Conservation (phyloP, 2,888 invertebrate genomes). For the Rugalucina vietnamica region DNA sequence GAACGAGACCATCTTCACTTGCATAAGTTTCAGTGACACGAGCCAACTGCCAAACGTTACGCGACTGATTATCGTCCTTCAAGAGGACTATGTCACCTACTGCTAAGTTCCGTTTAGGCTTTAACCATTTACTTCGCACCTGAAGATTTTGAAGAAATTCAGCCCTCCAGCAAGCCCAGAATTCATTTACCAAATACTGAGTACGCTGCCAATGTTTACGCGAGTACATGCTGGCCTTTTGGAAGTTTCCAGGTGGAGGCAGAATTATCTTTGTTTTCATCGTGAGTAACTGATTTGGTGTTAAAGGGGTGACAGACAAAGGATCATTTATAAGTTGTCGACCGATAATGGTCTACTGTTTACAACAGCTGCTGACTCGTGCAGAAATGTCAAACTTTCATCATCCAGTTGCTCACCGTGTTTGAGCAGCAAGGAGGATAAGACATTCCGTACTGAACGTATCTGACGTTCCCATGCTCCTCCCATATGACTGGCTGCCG, state of each 20-base stretch:
- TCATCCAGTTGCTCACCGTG: slow-evolving; percentile 38
- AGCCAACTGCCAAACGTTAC: slow-evolving; percentile 28
- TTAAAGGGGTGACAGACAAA: slow-evolving; percentile 9
- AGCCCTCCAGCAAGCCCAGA: slow-evolving; percentile 44
- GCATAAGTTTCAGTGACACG: neutral
- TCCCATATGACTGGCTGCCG: slow-evolving; percentile 64
- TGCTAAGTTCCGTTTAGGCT: slow-evolving; percentile 17
- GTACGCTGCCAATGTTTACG: slow-evolving; percentile 47
- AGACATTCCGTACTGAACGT: slow-evolving; percentile 53
- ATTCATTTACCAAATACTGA: slow-evolving; percentile 44
- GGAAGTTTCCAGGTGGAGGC: slow-evolving; percentile 58
- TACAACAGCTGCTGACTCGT: slow-evolving; percentile 38
- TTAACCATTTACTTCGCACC: slow-evolving; percentile 2
- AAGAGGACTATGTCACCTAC: slow-evolving; percentile 50
- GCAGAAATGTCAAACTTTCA: slow-evolving; percentile 55
- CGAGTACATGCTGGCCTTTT: slow-evolving; percentile 34
- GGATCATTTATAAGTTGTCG: slow-evolving; percentile 40
- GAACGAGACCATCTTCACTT: slow-evolving; percentile 28
- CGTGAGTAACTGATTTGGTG: slow-evolving; percentile 42
- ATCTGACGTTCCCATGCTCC: slow-evolving; percentile 70
- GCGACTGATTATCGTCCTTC: slow-evolving; percentile 37
- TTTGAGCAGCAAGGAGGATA: slow-evolving; percentile 43
- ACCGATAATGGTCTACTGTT: slow-evolving; percentile 52
- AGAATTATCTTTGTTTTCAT: slow-evolving; percentile 41
- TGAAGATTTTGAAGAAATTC: slow-evolving; percentile 39